These are phyloP conservation scores for Carollia perspicillata DNA, from an alignment of 2,113 vertebrate genomes.

Conservation along the genomic window DNA sequence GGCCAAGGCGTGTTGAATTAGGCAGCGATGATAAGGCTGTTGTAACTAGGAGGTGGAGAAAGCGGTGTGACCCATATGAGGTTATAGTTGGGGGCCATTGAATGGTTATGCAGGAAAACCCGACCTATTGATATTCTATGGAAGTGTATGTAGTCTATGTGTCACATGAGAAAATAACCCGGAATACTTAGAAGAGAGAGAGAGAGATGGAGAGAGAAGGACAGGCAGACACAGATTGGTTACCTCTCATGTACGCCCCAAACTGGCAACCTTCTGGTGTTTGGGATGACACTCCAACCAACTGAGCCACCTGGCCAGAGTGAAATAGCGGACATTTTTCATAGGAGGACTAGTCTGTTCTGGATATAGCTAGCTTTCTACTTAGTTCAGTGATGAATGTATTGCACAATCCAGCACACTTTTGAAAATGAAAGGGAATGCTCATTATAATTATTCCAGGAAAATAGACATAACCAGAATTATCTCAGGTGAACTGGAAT, in stretches of 20 bases:
- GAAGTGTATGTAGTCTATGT: background rate
- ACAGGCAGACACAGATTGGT: no score
- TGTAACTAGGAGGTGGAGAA: background rate
- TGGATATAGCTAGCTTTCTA: constrained; percentile 18
- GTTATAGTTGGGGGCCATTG: background rate
- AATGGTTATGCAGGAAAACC: background rate
- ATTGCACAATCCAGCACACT: background rate
- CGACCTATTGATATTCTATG: background rate
- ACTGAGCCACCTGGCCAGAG: no score
- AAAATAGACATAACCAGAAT: background rate
- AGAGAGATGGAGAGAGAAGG: no score
- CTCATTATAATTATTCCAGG: background rate
- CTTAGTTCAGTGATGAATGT: constrained; percentile 17
- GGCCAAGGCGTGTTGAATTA: background rate
- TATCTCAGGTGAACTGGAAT: background rate
- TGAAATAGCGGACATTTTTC: background rate
- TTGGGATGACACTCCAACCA: no score
- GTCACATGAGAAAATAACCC: background rate
- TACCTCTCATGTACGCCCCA: no score
- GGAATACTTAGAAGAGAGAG: background rate
- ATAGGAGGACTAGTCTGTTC: background rate
- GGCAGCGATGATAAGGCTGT: background rate
- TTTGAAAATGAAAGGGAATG: constrained; percentile 41
- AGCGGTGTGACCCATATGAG: background rate
- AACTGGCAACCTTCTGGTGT: no score